Percentiles rank a stretch among this genome's conserved stretches.
These are phyloP conservation scores for Macquaria ambigua DNA, from an alignment of 2,113 vertebrate species.

Conservation along the genomic window DNA sequence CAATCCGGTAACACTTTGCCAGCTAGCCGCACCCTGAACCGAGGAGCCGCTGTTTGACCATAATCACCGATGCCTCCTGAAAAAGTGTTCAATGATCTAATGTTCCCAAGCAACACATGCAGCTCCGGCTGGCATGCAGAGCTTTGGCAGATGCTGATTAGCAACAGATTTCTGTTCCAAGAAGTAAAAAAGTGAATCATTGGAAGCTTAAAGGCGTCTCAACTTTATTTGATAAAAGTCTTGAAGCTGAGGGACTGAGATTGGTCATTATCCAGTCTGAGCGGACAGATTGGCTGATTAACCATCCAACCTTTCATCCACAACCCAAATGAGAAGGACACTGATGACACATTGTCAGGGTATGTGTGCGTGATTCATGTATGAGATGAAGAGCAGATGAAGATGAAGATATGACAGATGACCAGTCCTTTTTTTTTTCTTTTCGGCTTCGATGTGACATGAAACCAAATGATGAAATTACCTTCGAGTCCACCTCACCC, in stretches of 20 bases:
- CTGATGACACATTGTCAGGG: slow-evolving; percentile 28
- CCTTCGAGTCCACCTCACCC: slow-evolving; percentile 76
- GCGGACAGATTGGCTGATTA: slow-evolving; percentile 55
- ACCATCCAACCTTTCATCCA: slow-evolving; percentile 27
- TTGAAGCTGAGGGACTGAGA: slow-evolving; percentile 2
- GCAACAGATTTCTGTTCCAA: slow-evolving; percentile 24
- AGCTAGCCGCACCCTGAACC: slow-evolving; percentile 1
- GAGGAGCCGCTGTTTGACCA: not conserved
- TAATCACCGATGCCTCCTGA: slow-evolving; percentile 39
- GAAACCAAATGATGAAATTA: slow-evolving; percentile 60
- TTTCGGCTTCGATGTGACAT: slow-evolving; percentile 33
- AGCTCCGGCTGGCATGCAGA: slow-evolving; percentile 19
- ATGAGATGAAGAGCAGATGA: slow-evolving; percentile 48
- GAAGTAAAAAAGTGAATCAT: slow-evolving; percentile 36
- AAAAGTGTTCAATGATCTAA: slow-evolving; percentile 26
- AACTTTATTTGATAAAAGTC: slow-evolving; percentile 25
- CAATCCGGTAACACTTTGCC: not conserved
- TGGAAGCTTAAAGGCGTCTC: slow-evolving; percentile 18
- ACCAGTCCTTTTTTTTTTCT: not conserved
- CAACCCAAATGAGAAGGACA: slow-evolving; percentile 7
- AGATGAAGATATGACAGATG: slow-evolving; percentile 23
- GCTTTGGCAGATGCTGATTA: slow-evolving; percentile 48
- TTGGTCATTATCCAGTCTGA: slow-evolving; percentile 32
- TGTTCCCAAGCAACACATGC: slow-evolving; percentile 50
- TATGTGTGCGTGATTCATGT: not conserved